Percentiles rank a stretch among this genome's conserved stretches.
phyloP scores from a whole-genome alignment of 2,797 vertebrate genomes.

The Sebastes jordani region DNA sequence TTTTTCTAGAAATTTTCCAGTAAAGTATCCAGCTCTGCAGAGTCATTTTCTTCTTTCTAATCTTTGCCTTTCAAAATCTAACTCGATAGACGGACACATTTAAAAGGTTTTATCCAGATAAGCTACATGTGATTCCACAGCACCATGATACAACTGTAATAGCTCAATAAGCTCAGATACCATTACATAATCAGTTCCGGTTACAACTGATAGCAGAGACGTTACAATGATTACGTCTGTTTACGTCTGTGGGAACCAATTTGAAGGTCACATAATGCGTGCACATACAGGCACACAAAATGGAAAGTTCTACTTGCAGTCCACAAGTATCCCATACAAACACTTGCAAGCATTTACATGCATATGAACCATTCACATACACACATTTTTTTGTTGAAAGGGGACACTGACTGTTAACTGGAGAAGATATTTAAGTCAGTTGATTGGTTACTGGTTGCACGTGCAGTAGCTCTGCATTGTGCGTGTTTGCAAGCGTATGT shows the following conservation, averaged over 20 bases:
- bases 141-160: constrained; percentile 9
- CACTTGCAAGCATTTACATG: neutral
- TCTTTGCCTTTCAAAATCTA: neutral
- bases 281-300: neutral
- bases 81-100: neutral
- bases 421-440: constrained; percentile 24
- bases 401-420: constrained; percentile 4
- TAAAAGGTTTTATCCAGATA: neutral
- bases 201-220: constrained; percentile 23
- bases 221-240: constrained; percentile 23
- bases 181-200: constrained; percentile 54
- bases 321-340: constrained; percentile 14
- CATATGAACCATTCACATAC: constrained; percentile 1
- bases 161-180: constrained; percentile 11
- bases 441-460: neutral
- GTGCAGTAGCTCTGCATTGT: neutral
- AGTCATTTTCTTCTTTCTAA: neutral
- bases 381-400: neutral
- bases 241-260: constrained; percentile 47
- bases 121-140: neutral
- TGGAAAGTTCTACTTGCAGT: neutral
- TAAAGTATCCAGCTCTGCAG: neutral
- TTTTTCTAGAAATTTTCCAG: fast-evolving
- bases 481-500: neutral
- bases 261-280: constrained; percentile 25